These are phyloP conservation scores for Pimephales promelas DNA, from an alignment of 2,113 vertebrate species.

Conservation along the genomic window DNA sequence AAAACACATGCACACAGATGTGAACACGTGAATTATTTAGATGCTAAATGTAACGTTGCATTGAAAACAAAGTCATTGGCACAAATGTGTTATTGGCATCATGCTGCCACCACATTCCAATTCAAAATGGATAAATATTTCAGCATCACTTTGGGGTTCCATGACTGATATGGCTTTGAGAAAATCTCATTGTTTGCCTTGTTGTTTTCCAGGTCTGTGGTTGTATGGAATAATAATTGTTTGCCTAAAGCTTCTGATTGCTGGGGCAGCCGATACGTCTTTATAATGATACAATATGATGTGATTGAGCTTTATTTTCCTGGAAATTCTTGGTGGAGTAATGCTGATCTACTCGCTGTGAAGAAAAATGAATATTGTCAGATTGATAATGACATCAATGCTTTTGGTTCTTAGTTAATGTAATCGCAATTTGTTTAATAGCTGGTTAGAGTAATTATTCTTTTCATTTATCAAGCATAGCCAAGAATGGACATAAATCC, in stretches of 20 bases:
- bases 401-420: not conserved
- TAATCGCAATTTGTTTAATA: not conserved
- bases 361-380: not conserved
- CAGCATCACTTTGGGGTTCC: slow-evolving; percentile 9
- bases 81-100: not conserved
- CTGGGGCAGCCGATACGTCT: not conserved
- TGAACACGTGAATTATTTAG: slow-evolving; percentile 18
- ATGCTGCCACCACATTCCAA: slow-evolving; percentile 12
- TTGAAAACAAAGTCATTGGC: not conserved
- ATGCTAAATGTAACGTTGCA: slow-evolving; percentile 34
- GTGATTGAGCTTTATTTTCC: not conserved
- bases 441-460: not conserved
- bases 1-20: not conserved
- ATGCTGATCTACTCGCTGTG: not conserved
- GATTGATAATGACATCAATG: slow-evolving; percentile 13
- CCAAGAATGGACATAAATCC: slow-evolving; percentile 2
- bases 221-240: slow-evolving; percentile 3
- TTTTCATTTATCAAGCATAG: slow-evolving; percentile 11
- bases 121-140: slow-evolving; percentile 39
- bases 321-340: not conserved
- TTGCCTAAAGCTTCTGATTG: slow-evolving; percentile 13
- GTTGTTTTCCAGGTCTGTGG: not conserved
- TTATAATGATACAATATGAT: not conserved
- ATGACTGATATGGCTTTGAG: slow-evolving; percentile 15
- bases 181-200: slow-evolving; percentile 25